phyloP scores from a whole-genome alignment of 2,888 invertebrate species.

The Pollenia griseotomentosa region DNA sequence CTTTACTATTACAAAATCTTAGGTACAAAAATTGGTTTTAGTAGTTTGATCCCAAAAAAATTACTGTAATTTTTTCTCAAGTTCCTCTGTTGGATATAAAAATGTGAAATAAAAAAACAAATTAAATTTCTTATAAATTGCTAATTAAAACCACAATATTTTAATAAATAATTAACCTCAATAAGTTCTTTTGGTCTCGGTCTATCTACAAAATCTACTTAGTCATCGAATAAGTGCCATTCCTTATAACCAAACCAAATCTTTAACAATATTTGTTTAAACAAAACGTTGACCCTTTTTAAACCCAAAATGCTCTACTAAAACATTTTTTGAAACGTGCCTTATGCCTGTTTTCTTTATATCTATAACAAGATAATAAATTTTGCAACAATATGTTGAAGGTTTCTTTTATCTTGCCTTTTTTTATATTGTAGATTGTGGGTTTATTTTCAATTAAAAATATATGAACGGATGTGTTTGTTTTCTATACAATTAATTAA shows the following conservation, averaged over 20 bases:
- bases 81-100: no score
- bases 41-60: no score
- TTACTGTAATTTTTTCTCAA: no score
- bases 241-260: neutral
- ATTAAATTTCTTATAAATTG: no score
- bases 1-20: no score
- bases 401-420: neutral
- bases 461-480: neutral
- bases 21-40: no score
- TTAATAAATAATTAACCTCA: no score
- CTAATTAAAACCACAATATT: no score
- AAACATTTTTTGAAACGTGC: neutral
- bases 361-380: neutral
- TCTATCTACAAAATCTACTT: neutral
- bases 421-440: neutral
- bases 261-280: slow-evolving; percentile 34
- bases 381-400: slow-evolving; percentile 1
- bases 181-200: no score
- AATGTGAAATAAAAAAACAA: no score
- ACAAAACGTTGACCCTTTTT: slow-evolving; percentile 35
- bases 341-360: neutral
- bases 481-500: slow-evolving; percentile 20
- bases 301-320: neutral
- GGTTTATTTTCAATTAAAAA: neutral
- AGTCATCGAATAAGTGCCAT: neutral